Conservation (phyloP, 2,113 vertebrate species). For the Probosciger aterrimus region DNA sequence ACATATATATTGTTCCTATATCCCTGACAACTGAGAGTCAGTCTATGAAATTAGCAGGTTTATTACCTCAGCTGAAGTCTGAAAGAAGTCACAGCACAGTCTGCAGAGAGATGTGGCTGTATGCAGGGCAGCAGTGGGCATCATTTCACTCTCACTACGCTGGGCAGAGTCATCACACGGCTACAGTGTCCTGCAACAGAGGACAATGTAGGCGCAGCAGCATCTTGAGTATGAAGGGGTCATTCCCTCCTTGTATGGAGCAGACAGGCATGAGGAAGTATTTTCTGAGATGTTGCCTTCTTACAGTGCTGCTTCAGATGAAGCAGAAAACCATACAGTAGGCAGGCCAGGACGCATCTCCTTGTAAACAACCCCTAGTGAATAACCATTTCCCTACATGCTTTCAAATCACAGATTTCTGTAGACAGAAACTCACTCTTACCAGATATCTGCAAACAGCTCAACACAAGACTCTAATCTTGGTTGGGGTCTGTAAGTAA, state of each 20-base stretch:
- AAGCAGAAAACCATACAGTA: not conserved
- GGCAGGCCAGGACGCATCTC: not conserved
- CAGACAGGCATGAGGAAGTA: accelerated
- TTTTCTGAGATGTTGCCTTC: not conserved
- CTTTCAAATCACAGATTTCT: not conserved
- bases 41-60: not conserved
- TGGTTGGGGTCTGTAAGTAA: not conserved
- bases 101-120: not conserved
- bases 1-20: not conserved
- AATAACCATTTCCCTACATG: not conserved
- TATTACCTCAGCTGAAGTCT: not conserved
- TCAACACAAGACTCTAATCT: not conserved
- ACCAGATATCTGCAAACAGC: not conserved
- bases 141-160: accelerated
- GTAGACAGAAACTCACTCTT: not conserved
- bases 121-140: not conserved
- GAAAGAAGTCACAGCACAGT: not conserved
- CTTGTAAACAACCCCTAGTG: not conserved
- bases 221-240: not conserved
- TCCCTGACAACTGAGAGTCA: not conserved
- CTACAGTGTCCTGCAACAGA: not conserved
- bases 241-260: not conserved
- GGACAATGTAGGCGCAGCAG: not conserved
- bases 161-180: too few species aligned
- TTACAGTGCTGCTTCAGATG: not conserved